These are phyloP conservation scores for Chamaea fasciata DNA, from an alignment of 2,113 vertebrate genomes.

Conservation along the genomic window DNA sequence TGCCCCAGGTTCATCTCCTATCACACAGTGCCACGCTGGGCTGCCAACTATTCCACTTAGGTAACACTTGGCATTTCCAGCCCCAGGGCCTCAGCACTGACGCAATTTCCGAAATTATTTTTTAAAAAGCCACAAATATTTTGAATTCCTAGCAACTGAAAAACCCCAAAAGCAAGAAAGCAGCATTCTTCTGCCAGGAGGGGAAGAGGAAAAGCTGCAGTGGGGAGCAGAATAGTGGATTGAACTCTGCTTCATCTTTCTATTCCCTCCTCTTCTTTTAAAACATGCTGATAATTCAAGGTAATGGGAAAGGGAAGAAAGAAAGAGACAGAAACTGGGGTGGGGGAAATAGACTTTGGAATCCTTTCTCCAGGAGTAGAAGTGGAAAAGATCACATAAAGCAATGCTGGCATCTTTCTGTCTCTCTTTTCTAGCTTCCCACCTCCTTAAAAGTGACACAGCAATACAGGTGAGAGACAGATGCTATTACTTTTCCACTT, in stretches of 20 bases:
- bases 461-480: background rate
- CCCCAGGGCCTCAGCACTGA: slow-evolving; percentile 29
- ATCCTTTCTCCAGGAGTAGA: background rate
- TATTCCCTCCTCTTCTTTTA: background rate
- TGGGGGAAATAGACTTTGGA: background rate
- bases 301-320: background rate
- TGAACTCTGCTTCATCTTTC: background rate
- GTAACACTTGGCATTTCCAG: slow-evolving; percentile 49
- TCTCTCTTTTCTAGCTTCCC: background rate
- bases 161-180: slow-evolving; percentile 43
- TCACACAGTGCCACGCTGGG: background rate
- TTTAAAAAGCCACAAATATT: slow-evolving; percentile 52
- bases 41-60: slow-evolving; percentile 44
- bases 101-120: slow-evolving; percentile 42
- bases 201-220: background rate
- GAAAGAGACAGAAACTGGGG: background rate
- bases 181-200: slow-evolving; percentile 23
- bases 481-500: background rate
- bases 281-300: background rate
- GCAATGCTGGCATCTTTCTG: background rate
- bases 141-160: slow-evolving; percentile 60
- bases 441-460: background rate
- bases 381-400: background rate
- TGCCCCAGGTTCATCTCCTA: slow-evolving; percentile 15
- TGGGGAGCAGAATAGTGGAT: background rate